Evolutionary conservation across 2,888 invertebrate species (phyloP).

Genomic region (Drosophila aldrichi): DNA sequence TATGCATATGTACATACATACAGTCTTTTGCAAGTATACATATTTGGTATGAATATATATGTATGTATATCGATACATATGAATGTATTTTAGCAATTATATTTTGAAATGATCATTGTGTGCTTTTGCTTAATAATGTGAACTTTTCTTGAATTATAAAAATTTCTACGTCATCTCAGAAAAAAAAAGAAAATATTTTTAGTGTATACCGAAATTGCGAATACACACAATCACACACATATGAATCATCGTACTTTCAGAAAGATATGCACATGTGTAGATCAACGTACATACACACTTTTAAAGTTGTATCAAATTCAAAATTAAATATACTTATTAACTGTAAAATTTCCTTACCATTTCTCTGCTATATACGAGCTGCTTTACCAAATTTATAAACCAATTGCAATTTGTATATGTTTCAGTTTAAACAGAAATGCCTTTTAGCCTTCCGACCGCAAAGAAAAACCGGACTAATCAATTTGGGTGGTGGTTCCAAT

Average conservation of each 20-base stretch:
- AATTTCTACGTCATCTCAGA: conserved; percentile 42
- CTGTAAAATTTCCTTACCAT: conserved; percentile 55
- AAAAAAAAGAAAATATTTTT: conserved; percentile 55
- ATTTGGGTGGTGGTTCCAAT: conserved; percentile 66
- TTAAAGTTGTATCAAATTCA: conserved; percentile 7
- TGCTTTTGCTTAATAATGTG: conserved; percentile 4
- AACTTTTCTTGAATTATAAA: conserved; percentile 34
- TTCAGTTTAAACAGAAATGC: conserved; percentile 66
- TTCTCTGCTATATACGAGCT: conserved; percentile 51
- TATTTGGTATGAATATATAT: conserved; percentile 19
- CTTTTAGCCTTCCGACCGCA: conserved; percentile 65
- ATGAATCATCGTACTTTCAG: conserved; percentile 53
- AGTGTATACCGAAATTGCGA: conserved; percentile 40
- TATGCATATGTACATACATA: conserved; percentile 43
- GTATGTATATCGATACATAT: conserved; percentile 7
- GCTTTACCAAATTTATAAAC: conserved; percentile 64
- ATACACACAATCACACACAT: conserved; percentile 45
- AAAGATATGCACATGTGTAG: conserved; percentile 26
- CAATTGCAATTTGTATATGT: conserved; percentile 55
- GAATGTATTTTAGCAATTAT: not conserved
- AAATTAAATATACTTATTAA: conserved; percentile 6
- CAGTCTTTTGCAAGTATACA: conserved; percentile 40
- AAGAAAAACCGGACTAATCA: conserved; percentile 76
- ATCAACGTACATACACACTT: conserved; percentile 12
- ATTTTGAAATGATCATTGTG: conserved; percentile 17